A percentile compares a stretch with the other conserved stretches of the same genome.
phyloP scores from a whole-genome alignment of 1,140 invertebrate genomes.

The Meloidogyne exigua region DNA sequence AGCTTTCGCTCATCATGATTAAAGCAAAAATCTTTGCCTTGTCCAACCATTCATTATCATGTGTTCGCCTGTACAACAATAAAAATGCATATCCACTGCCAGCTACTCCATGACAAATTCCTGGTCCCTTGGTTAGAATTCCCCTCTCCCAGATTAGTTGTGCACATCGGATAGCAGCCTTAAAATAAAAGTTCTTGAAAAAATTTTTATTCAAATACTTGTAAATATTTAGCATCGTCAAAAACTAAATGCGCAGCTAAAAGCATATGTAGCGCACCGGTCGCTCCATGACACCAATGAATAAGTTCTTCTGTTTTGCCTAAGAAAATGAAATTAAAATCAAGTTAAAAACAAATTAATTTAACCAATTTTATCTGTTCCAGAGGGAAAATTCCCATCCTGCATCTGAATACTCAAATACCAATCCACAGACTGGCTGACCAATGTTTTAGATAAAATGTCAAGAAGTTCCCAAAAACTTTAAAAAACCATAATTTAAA shows the following conservation, averaged over 20 bases:
- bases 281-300: conserved; percentile 34
- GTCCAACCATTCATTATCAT: conserved; percentile 70
- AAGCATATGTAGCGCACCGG: conserved; percentile 70
- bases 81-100: conserved; percentile 86
- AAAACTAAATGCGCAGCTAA: conserved; percentile 75
- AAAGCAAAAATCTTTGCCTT: conserved; percentile 77
- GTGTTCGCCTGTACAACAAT: conserved; percentile 75
- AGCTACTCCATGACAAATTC: conserved; percentile 82
- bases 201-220: conserved; percentile 52
- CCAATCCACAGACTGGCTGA: conserved; percentile 68
- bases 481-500: conserved; percentile 33
- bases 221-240: conserved; percentile 74
- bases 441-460: conserved; percentile 20
- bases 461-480: conserved; percentile 30
- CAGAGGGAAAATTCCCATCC: conserved; percentile 83
- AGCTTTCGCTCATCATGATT: conserved; percentile 70
- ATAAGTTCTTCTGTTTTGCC: conserved; percentile 19
- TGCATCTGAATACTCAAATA: conserved; percentile 69
- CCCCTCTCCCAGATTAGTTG: conserved; percentile 49
- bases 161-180: conserved; percentile 32
- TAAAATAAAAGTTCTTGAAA: not conserved
- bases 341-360: not conserved
- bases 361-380: conserved; percentile 70
- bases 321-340: not conserved
- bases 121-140: conserved; percentile 31